Conservation (phyloP, 2,113 vertebrate species). For the Peromyscus polionotus region DNA sequence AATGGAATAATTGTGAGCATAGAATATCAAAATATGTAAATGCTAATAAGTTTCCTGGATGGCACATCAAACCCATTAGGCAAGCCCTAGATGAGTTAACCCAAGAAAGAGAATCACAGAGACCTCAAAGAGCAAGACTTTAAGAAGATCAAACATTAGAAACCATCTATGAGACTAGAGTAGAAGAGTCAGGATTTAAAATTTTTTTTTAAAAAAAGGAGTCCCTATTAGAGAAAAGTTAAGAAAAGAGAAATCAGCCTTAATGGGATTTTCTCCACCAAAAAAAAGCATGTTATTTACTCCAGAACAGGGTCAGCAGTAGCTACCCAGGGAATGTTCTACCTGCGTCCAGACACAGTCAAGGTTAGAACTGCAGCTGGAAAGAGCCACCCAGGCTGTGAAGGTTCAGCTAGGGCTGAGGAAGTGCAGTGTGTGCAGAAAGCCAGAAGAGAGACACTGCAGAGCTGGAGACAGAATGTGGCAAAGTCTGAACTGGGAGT, state of each 20-base stretch:
- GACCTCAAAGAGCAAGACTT: neutral
- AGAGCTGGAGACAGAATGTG: neutral
- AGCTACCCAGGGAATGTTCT: neutral
- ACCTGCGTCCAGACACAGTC: neutral
- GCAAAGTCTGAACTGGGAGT: neutral
- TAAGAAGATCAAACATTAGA: neutral
- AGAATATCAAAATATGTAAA: neutral
- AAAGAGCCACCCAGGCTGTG: neutral
- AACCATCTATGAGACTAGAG: neutral
- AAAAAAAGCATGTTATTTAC: neutral
- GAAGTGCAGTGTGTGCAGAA: neutral
- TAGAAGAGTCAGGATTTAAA: too few relatives aligned
- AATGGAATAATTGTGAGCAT: neutral
- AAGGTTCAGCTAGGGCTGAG: neutral
- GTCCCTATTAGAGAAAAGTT: neutral
- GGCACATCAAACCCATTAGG: too few relatives aligned
- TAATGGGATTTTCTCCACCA: neutral
- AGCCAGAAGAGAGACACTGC: neutral
- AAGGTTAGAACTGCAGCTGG: neutral
- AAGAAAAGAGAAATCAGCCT: neutral
- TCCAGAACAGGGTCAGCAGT: neutral
- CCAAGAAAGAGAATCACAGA: conserved; percentile 7
- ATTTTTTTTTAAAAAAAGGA: too few relatives aligned
- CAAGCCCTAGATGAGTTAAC: neutral
- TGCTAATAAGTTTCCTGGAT: neutral